These are phyloP conservation scores for Carassius carassius DNA, from an alignment of 2,113 vertebrate species.

Conservation along the genomic window DNA sequence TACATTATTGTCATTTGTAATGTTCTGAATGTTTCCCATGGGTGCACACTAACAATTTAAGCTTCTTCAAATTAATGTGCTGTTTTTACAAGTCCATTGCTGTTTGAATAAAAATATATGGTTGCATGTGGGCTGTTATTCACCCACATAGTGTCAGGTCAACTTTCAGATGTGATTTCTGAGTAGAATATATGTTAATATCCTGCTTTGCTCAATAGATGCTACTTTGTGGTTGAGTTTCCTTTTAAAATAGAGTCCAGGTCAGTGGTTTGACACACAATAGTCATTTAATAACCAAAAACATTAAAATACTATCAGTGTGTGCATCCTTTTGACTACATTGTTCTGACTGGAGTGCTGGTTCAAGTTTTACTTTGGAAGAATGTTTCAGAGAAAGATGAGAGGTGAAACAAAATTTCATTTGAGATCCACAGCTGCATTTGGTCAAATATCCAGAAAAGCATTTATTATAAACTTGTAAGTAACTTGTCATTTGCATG, in stretches of 20 bases:
- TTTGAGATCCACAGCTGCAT: background rate
- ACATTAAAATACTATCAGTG: background rate
- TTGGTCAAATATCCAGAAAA: background rate
- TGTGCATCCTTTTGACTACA: background rate
- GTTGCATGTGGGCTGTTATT: background rate
- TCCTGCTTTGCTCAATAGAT: background rate
- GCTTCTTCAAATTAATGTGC: slow-evolving; percentile 14
- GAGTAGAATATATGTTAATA: background rate
- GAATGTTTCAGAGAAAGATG: background rate
- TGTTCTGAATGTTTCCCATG: slow-evolving; percentile 5
- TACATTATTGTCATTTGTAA: background rate
- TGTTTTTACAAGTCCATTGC: background rate
- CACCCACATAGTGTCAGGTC: background rate
- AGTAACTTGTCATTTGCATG: no score
- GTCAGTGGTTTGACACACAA: slow-evolving; percentile 1
- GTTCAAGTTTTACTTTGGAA: background rate
- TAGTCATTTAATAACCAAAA: background rate
- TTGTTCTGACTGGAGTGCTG: background rate
- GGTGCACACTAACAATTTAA: background rate
- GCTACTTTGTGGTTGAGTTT: slow-evolving; percentile 2
- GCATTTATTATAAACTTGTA: background rate
- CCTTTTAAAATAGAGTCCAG: background rate
- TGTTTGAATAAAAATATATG: background rate
- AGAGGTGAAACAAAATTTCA: background rate
- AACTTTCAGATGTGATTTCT: slow-evolving; percentile 7